These are phyloP conservation scores for Gallinago undulata DNA, from an alignment of 2,113 vertebrate species.

Conservation along the genomic window DNA sequence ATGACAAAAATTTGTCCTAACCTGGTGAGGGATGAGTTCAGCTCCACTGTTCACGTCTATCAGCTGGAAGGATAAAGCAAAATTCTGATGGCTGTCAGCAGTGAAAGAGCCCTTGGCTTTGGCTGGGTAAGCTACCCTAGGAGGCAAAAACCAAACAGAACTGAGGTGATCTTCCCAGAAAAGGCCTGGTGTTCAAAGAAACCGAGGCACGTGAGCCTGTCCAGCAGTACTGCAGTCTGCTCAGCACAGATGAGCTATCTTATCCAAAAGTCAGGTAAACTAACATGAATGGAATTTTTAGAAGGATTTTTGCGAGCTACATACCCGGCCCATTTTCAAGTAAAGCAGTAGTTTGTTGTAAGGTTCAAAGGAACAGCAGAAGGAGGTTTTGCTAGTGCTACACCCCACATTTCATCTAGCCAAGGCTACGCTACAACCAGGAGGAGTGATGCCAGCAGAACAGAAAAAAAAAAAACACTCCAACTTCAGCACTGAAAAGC, in stretches of 20 bases:
- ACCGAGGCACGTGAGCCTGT: not conserved
- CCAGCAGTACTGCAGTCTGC: not conserved
- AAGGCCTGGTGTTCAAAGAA: not conserved
- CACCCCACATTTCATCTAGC: not conserved
- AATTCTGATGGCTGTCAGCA: conserved; percentile 97
- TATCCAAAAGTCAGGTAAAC: not conserved
- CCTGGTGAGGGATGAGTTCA: conserved; percentile 96
- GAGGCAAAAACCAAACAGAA: not conserved
- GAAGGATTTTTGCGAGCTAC: not conserved
- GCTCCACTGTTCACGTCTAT: conserved; percentile 90
- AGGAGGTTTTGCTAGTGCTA: not conserved
- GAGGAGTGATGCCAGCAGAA: not conserved
- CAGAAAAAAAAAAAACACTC: not conserved
- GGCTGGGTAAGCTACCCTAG: conserved; percentile 90
- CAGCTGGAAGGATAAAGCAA: conserved; percentile 95
- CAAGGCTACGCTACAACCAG: not conserved
- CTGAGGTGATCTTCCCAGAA: not conserved
- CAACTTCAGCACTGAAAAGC: not conserved
- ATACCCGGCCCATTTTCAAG: not conserved
- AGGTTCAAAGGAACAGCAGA: not conserved
- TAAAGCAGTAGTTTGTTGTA: not conserved
- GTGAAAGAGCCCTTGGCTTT: conserved; percentile 90
- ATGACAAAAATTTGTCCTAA: conserved; percentile 52
- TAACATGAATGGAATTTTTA: not conserved
- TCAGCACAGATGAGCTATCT: not conserved